Conservation (phyloP, 2,888 invertebrate genomes). For the Brachynemurus nebulosus region DNA sequence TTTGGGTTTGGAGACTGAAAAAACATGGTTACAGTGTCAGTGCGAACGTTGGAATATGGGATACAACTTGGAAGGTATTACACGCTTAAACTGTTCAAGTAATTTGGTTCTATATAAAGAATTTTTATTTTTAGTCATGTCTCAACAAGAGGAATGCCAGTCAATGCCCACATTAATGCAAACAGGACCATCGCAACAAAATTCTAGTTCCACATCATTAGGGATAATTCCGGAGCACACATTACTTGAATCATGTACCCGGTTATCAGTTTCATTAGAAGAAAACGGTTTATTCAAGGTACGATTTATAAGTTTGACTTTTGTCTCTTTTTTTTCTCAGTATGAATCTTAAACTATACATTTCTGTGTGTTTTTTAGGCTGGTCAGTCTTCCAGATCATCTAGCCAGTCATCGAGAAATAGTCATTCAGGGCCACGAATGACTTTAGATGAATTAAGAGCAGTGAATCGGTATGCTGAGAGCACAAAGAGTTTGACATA, state of each 20-base stretch:
- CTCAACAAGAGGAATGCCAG: constrained; percentile 80
- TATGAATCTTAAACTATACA: neutral
- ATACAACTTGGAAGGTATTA: constrained; percentile 65
- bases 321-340: neutral
- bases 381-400: constrained; percentile 51
- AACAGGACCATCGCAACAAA: constrained; percentile 41
- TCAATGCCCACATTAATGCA: constrained; percentile 75
- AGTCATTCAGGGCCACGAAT: constrained; percentile 51
- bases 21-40: constrained; percentile 81
- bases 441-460: constrained; percentile 72
- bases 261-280: constrained; percentile 77
- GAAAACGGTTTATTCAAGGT: constrained; percentile 65
- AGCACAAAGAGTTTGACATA: constrained; percentile 84
- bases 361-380: constrained; percentile 18
- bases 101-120: neutral
- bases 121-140: constrained; percentile 44
- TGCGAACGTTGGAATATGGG: constrained; percentile 78
- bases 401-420: constrained; percentile 46
- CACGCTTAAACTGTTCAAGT: constrained; percentile 13
- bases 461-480: constrained; percentile 80
- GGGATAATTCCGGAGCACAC: constrained; percentile 80
- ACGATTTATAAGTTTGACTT: neutral
- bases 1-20: constrained; percentile 75
- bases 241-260: constrained; percentile 70
- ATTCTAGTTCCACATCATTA: constrained; percentile 48